Evolutionary conservation across 1,140 invertebrate species (phyloP).

Genomic region (Bombus fervidus): DNA sequence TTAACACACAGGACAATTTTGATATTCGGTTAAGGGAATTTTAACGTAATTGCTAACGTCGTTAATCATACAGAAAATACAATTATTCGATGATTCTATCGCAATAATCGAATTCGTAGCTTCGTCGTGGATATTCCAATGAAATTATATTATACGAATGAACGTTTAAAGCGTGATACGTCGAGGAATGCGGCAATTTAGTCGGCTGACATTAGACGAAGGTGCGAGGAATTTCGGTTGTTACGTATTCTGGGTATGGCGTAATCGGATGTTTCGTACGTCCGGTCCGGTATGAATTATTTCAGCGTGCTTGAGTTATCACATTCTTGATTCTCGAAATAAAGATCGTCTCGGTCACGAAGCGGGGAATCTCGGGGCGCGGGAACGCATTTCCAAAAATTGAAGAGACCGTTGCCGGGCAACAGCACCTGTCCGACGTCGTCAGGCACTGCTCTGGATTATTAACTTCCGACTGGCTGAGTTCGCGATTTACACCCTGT

Average conservation of each 20-base stretch:
- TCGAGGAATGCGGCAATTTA: slow-evolving; percentile 12
- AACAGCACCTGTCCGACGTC: slow-evolving; percentile 50
- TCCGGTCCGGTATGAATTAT: slow-evolving; percentile 48
- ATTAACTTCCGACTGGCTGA: slow-evolving; percentile 32
- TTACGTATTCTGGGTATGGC: slow-evolving; percentile 8
- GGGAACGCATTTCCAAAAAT: slow-evolving; percentile 56
- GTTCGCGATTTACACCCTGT: too few relatives aligned
- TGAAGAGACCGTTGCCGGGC: slow-evolving; percentile 37
- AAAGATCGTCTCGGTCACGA: slow-evolving; percentile 54
- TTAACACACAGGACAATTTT: too few relatives aligned
- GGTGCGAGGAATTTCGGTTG: slow-evolving; percentile 43
- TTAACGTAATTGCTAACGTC: too few relatives aligned
- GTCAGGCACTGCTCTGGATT: slow-evolving; percentile 54
- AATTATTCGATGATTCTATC: too few relatives aligned
- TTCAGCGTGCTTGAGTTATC: slow-evolving; percentile 51
- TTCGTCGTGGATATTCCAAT: too few relatives aligned
- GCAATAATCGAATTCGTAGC: neutral
- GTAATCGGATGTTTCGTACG: neutral
- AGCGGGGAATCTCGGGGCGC: slow-evolving; percentile 27
- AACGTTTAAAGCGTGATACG: neutral
- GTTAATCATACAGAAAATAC: too few relatives aligned
- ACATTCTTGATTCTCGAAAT: slow-evolving; percentile 54
- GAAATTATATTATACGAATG: neutral
- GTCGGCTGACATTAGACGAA: slow-evolving; percentile 12
- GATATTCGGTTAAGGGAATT: too few relatives aligned